Evolutionary conservation across 2,113 vertebrate species (phyloP), one percentile per base, ranked within the genome.

Genomic region (Heptranchias perlo): DNA sequence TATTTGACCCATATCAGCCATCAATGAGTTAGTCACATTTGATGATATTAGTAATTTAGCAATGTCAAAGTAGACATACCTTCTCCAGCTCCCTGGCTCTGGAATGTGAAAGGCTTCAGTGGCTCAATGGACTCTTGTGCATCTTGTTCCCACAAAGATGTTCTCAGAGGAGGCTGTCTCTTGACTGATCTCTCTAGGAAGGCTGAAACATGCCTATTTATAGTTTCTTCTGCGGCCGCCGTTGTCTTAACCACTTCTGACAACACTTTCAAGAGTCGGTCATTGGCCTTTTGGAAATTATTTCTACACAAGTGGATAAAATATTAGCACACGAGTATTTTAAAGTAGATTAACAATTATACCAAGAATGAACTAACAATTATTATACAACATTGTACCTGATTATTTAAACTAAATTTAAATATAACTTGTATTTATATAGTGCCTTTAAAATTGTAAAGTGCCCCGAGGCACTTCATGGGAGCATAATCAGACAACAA

Each of bases 231-330:
- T 8, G 98, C 98, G 25, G 98, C 98, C 35, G 97, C 98, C 0
- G 99, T 99, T 44, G 98, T 99, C 97, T 99, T 99, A 96, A 99
- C 97, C 94, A 99, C 98, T 65, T 99, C 99, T 86, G 98, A 97
- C 87, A 99, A 97, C 92, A 99, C 98, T 97, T 98, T 99, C 95
- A 98, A 95, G 35, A 99, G 98, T 96, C 97, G 98, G 95, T 97
- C 97, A 96, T 99, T 99, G 84, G 98, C 97, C 96, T 98, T 97
- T 96, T 97, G 98, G 78, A 99, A 97, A 95, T 97, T 96, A 96
- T 97, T 97, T 96, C 98, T 99, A 94, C 49, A 31, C 35, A 87
- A 96, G 18, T 96, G 23, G 0, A 96, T 35, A 96, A 0, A 97
- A 87, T 96, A 96, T 10, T 95, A 95, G 96, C 96, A 67, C 97